Evolutionary conservation across 2,888 invertebrate genomes (phyloP).

Genomic region (Mesoligia furuncula): DNA sequence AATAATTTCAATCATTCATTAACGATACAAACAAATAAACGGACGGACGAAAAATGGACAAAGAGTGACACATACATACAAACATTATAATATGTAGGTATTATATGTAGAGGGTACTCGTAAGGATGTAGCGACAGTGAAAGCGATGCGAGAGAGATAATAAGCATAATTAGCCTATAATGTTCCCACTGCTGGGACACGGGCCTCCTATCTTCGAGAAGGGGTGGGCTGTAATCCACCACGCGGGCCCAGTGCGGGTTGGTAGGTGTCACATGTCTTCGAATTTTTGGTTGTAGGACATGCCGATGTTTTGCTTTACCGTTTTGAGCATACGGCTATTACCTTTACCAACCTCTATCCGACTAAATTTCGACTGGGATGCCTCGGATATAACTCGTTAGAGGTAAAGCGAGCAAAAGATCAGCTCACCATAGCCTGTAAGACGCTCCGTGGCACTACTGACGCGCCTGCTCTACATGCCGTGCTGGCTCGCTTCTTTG

Average conservation of each 20-base stretch:
- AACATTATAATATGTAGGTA: constrained; percentile 1
- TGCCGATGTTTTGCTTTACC: no score
- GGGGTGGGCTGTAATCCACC: no score
- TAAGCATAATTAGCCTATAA: no score
- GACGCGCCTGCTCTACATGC: no score
- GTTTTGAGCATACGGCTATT: no score
- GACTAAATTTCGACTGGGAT: no score
- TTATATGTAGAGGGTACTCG: constrained; percentile 15
- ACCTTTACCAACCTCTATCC: no score
- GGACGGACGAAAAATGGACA: constrained; percentile 63
- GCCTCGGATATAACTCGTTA: no score
- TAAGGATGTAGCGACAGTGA: constrained; percentile 8
- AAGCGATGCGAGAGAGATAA: constrained; percentile 1
- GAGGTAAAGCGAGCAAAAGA: no score
- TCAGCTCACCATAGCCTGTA: no score
- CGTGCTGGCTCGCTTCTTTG: no score
- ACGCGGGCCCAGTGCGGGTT: not conserved
- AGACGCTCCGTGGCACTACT: no score
- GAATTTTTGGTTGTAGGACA: not conserved
- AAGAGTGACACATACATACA: constrained; percentile 60
- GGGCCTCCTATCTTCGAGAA: not conserved
- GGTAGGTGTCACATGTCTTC: not conserved
- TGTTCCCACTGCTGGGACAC: not conserved
- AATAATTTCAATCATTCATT: constrained; percentile 71
- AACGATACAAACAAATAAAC: constrained; percentile 65